Conservation (phyloP, 2,113 vertebrate species). For the Orthonyx spaldingii region DNA sequence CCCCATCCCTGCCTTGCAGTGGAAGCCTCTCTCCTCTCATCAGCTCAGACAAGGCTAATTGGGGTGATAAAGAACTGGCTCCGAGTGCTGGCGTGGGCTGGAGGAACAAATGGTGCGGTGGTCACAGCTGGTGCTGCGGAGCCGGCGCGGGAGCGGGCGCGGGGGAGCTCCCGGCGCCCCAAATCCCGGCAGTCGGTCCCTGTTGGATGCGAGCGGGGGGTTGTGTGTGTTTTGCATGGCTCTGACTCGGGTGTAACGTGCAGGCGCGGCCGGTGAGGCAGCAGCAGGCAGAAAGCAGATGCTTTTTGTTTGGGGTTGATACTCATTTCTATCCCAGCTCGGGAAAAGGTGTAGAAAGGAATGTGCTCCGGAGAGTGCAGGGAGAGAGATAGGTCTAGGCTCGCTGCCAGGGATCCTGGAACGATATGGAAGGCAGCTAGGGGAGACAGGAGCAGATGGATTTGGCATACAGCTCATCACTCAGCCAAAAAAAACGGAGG, state of each 20-base stretch:
- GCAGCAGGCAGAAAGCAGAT: slow-evolving; percentile 42
- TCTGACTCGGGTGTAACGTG: slow-evolving; percentile 33
- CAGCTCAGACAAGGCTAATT: slow-evolving; percentile 60
- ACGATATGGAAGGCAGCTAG: slow-evolving; percentile 62
- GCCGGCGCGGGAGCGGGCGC: slow-evolving; percentile 29
- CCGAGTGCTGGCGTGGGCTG: slow-evolving; percentile 3
- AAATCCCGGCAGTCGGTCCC: not conserved
- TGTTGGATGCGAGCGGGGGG: not conserved
- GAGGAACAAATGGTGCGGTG: slow-evolving; percentile 41
- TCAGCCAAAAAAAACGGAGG: slow-evolving; percentile 16
- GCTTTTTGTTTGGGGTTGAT: slow-evolving; percentile 54
- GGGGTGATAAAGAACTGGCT: slow-evolving; percentile 48
- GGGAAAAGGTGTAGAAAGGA: slow-evolving; percentile 58
- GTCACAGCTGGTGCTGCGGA: slow-evolving; percentile 40
- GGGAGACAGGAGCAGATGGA: slow-evolving; percentile 68
- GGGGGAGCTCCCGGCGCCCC: slow-evolving; percentile 17
- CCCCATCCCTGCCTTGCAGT: not conserved
- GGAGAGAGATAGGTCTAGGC: slow-evolving; percentile 62
- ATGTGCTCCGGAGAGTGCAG: slow-evolving; percentile 52
- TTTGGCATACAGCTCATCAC: slow-evolving; percentile 65
- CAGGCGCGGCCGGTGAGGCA: slow-evolving; percentile 30
- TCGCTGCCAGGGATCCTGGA: slow-evolving; percentile 55
- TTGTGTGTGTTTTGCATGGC: slow-evolving; percentile 35
- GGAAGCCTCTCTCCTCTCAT: slow-evolving; percentile 54
- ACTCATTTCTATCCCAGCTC: slow-evolving; percentile 36